A percentile compares a stretch with the other conserved stretches of the same genome.
Evolutionary conservation across 2,888 invertebrate species (phyloP).

Genomic region (Tanypteryx hageni): DNA sequence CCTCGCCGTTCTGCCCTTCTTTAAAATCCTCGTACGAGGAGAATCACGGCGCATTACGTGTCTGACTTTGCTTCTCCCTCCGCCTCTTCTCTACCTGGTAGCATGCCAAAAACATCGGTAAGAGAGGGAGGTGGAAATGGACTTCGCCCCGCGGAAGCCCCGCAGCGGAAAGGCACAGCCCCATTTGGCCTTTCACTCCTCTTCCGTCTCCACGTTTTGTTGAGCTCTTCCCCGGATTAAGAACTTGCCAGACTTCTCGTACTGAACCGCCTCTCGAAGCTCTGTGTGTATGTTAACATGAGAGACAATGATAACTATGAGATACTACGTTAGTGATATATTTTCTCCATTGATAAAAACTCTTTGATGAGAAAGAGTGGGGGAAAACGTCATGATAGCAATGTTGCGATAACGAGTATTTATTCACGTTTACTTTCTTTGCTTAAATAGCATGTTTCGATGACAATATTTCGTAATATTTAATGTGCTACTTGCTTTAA

Average conservation of each 20-base stretch:
- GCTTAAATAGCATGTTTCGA: no score
- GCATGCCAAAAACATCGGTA: not conserved
- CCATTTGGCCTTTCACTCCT: conserved; percentile 4
- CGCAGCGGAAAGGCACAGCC: not conserved
- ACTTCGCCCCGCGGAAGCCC: not conserved
- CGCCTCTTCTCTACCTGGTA: no score
- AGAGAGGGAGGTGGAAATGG: not conserved
- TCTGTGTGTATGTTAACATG: not conserved
- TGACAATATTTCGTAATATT: no score
- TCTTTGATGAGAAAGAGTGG: no score
- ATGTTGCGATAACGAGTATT: no score
- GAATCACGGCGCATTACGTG: not conserved
- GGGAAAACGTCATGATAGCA: no score
- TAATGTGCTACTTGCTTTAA: no score
- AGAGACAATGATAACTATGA: not conserved
- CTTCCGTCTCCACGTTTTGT: not conserved
- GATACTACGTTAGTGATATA: not conserved
- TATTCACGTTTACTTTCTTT: no score
- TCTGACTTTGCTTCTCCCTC: not conserved
- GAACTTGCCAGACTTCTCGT: not conserved
- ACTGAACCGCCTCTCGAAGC: not conserved
- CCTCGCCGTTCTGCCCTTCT: no score
- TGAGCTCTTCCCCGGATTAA: not conserved
- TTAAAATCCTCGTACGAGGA: no score
- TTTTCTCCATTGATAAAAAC: no score